Evolutionary conservation across 2,888 invertebrate genomes (phyloP), one percentile per base, ranked within the genome.

Genomic region (Protodeltote pygarga): DNA sequence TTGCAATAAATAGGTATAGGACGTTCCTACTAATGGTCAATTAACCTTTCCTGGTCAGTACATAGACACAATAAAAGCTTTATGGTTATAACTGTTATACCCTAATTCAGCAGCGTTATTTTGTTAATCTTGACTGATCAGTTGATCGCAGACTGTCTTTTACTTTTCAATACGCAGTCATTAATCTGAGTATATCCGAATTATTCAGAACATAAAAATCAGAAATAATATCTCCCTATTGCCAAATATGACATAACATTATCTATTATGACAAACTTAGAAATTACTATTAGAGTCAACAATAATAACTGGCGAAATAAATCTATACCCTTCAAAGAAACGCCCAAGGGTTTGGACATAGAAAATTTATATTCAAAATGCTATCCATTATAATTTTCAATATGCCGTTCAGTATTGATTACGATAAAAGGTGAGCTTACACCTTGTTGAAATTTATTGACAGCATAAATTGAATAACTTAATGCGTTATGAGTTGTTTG

Each of bases 391-490:
- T 51, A 59, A 52, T 58, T 57, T 60, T 58, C 65, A 63, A 63
- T 65, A 47, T 52, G 49, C 49, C 42, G 52, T 50, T 57, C 40
- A 16, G 40, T 46, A 55, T 65, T 60, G 53, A 65, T 64, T 65
- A 58, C 60, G 50, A 62, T 46, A 61, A 65, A 61, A 51, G 46
- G 54, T 48, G 39, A 57, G 52, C 51, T 60, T 61, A 61, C 61
- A 55, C 55, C 55, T 50, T 47, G 63, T 57, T 59, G 33, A 58
- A 67, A 70, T 67, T 65, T 71, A 67, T 62, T 55, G 58, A 51
- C 54, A 54, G 41, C 40, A 71, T 67, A 71, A 67, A 68, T 71
- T 63, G 53, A 58, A 61, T 65, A 65, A 67, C 33, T 49, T 60
- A 65, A 52, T 47, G 50, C 41, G 15, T 58, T 64, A 59, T 65